A percentile compares a stretch with the other conserved stretches of the same genome.
These are phyloP conservation scores for Daphoenositta chrysoptera DNA, from an alignment of 2,113 vertebrate genomes.

Conservation along the genomic window DNA sequence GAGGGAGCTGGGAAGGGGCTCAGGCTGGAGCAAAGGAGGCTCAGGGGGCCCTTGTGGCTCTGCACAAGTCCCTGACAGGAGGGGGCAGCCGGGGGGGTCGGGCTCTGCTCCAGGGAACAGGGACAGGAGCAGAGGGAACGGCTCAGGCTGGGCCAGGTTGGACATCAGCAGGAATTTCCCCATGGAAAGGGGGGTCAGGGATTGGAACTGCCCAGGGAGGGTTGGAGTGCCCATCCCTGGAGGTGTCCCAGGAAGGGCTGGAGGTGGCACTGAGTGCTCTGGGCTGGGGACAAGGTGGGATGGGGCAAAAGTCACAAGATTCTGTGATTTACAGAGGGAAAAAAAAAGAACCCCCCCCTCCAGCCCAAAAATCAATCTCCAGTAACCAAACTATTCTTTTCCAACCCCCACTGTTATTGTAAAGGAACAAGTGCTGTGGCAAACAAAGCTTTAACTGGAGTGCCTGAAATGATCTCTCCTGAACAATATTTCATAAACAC, in stretches of 20 bases:
- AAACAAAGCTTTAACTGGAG: not conserved
- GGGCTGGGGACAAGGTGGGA: not conserved
- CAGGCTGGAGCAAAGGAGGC: not conserved
- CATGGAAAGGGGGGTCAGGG: not conserved
- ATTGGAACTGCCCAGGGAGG: not conserved
- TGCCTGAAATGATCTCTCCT: constrained; percentile 5
- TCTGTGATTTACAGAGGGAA: not conserved
- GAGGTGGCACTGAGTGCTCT: not conserved
- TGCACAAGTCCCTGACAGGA: not conserved
- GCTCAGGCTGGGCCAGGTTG: not conserved
- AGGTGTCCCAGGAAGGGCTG: not conserved
- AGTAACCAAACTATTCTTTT: constrained; percentile 3
- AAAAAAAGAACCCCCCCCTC: not conserved
- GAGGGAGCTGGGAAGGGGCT: not conserved
- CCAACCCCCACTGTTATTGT: not conserved
- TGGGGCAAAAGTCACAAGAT: not conserved
- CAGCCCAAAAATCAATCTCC: not conserved
- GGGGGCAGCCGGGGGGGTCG: not conserved
- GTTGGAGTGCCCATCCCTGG: not conserved
- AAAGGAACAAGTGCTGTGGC: constrained; percentile 40
- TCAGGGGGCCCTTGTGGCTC: not conserved
- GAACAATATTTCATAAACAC: not conserved
- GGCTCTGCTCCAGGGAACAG: too few relatives aligned
- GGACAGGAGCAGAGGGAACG: not conserved
- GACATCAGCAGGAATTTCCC: not conserved